These are phyloP conservation scores for Lithobates sylvaticus DNA, from an alignment of 2,797 vertebrate genomes.

Conservation along the genomic window DNA sequence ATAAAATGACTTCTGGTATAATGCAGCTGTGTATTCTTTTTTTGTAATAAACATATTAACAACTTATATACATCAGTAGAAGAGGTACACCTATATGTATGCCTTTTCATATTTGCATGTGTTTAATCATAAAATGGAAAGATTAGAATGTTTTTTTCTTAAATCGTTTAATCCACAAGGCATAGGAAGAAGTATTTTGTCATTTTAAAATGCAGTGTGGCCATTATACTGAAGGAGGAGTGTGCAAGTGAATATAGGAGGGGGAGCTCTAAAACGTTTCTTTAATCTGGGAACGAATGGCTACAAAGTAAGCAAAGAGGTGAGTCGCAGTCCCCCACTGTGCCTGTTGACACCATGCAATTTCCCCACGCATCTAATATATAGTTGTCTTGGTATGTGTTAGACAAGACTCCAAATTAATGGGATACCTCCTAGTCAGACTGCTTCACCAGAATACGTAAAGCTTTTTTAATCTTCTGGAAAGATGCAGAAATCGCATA, in stretches of 20 bases:
- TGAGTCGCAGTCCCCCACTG: conserved; percentile 45
- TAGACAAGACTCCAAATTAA: conserved; percentile 57
- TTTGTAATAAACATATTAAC: neutral
- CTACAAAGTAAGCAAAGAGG: conserved; percentile 28
- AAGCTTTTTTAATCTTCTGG: conserved; percentile 40
- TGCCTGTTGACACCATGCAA: conserved; percentile 55
- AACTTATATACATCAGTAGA: neutral
- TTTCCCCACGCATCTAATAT: conserved; percentile 63
- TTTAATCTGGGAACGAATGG: conserved; percentile 42
- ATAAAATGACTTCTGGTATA: neutral
- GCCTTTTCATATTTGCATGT: neutral
- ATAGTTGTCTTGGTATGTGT: conserved; percentile 54
- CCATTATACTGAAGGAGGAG: neutral
- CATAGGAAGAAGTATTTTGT: neutral
- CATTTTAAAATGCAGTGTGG: neutral
- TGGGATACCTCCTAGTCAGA: conserved; percentile 54
- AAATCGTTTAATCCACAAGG: neutral
- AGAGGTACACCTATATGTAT: neutral
- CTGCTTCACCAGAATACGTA: conserved; percentile 44
- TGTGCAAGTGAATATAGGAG: conserved; percentile 6
- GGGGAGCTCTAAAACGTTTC: neutral
- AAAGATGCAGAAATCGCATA: conserved; percentile 38
- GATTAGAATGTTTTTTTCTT: neutral
- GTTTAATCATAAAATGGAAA: neutral
- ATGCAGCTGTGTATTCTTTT: neutral